Evolutionary conservation across 1,140 invertebrate genomes (phyloP), one percentile per base, ranked within the genome.

Genomic region (Wasmannia auropunctata): DNA sequence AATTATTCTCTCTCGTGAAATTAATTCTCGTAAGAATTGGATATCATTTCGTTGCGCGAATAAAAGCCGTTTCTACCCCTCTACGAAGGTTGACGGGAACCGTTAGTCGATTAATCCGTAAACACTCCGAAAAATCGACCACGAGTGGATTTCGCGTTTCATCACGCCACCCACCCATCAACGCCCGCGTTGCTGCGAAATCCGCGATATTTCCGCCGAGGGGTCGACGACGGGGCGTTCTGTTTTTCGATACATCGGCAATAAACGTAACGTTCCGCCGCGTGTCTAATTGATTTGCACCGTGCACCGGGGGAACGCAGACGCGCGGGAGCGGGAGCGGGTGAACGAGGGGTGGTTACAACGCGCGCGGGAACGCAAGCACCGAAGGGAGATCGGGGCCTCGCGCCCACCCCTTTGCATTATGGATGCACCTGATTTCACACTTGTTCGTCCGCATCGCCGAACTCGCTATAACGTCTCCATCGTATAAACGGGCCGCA

Each of bases 371-470:
- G 49, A 81, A 49, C 77, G 31, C 51, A 31, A 67, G 54, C 74
- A 54, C 25, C 43, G 46, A n/a, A n/a, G 81, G 79, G 75, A 31
- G 31, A 7, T 22, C 31, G 74, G 75, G n/a, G 19, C 76, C 79
- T 81, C 67, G 75, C 46, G 65, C 79, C 63, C 88, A 90, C 86
- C 89, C 77, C 83, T 87, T 90, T 92, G 87, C 92, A 95, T 94
- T 93, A 94, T 93, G 91, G 91, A 92, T 93, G 92, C 94, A 93
- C 92, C 92, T 93, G 94, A 95, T 95, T 95, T 95, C 92, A 94
- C 95, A 95, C 94, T 95, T 95, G 94, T 92, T 94, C 91, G 90
- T 93, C 93, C 88, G 88, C 91, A 93, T 88, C 81, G 91, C 49
- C 85, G 40, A 70, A 65, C 46, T 79, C 60, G 85, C 74, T 51